These are phyloP conservation scores for Drosophila serrata DNA, from an alignment of 1,140 invertebrate genomes.

Conservation along the genomic window DNA sequence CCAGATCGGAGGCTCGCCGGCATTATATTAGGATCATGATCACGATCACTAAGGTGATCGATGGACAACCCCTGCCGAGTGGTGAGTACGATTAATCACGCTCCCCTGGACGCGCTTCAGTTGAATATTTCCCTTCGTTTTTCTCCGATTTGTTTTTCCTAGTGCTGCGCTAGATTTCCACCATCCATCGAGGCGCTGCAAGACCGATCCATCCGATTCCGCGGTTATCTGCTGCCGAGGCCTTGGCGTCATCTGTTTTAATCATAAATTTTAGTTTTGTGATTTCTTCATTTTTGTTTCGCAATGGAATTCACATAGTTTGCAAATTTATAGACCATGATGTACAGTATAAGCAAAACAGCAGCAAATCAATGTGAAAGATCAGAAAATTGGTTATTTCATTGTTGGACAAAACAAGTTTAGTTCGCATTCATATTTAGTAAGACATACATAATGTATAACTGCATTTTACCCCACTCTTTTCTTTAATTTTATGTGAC, in stretches of 20 bases:
- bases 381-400: slow-evolving; percentile 61
- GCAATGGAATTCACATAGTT: slow-evolving; percentile 70
- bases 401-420: slow-evolving; percentile 52
- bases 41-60: slow-evolving; percentile 19
- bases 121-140: slow-evolving; percentile 5
- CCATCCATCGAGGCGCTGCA: slow-evolving; percentile 10
- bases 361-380: slow-evolving; percentile 34
- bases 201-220: slow-evolving; percentile 24
- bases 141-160: slow-evolving; percentile 35
- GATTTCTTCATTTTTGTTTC: slow-evolving; percentile 56
- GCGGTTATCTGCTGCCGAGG: slow-evolving; percentile 9
- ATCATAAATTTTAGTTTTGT: slow-evolving; percentile 75
- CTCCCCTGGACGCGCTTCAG: slow-evolving; percentile 22
- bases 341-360: slow-evolving; percentile 67
- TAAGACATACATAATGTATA: slow-evolving; percentile 73
- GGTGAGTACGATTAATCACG: slow-evolving; percentile 57
- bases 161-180: slow-evolving; percentile 36
- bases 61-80: slow-evolving; percentile 37
- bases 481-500: slow-evolving; percentile 48
- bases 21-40: slow-evolving; percentile 18
- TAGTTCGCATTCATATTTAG: slow-evolving; percentile 65
- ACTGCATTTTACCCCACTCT: slow-evolving; percentile 70
- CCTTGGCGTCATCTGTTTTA: slow-evolving; percentile 74
- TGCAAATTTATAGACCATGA: slow-evolving; percentile 70
- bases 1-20: slow-evolving; percentile 31